A percentile compares a stretch with the other conserved stretches of the same genome.
These are phyloP conservation scores for Solenodon paradoxus DNA, from an alignment of 2,113 vertebrate genomes.

Conservation along the genomic window DNA sequence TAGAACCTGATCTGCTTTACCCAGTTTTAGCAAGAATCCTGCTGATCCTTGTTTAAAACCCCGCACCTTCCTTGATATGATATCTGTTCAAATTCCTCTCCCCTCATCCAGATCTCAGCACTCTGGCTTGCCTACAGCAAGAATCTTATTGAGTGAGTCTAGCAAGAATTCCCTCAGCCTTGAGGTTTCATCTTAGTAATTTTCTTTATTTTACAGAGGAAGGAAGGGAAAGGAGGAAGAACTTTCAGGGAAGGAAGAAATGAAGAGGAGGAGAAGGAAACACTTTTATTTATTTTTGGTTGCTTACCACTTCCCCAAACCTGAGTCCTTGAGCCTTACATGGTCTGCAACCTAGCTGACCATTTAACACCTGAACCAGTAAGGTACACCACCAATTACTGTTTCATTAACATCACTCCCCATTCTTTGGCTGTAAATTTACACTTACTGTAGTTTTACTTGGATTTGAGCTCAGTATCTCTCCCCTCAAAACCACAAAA, in stretches of 20 bases:
- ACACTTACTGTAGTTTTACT: background rate
- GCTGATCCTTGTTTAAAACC: background rate
- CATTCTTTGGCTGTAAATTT: background rate
- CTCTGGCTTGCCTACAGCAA: background rate
- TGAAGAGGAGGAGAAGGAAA: no score
- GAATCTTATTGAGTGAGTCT: background rate
- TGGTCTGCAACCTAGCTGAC: no score
- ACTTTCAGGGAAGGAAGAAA: no score
- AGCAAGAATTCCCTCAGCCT: background rate
- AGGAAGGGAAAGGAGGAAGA: no score
- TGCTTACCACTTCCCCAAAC: no score
- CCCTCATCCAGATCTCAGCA: background rate
- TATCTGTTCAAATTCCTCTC: background rate
- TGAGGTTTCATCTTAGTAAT: background rate
- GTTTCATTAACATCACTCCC: background rate
- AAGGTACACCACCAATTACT: no score
- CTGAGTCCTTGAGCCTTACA: no score
- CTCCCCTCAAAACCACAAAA: background rate
- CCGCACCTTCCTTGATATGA: background rate
- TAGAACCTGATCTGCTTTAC: background rate
- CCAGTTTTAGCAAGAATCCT: background rate
- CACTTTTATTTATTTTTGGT: no score
- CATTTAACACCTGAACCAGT: no score
- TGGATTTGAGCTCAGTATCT: background rate
- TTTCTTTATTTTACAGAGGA: no score